Evolutionary conservation across 2,888 invertebrate genomes (phyloP), one percentile per base, ranked within the genome.

Genomic region (Synanthedon andrenaeformis): DNA sequence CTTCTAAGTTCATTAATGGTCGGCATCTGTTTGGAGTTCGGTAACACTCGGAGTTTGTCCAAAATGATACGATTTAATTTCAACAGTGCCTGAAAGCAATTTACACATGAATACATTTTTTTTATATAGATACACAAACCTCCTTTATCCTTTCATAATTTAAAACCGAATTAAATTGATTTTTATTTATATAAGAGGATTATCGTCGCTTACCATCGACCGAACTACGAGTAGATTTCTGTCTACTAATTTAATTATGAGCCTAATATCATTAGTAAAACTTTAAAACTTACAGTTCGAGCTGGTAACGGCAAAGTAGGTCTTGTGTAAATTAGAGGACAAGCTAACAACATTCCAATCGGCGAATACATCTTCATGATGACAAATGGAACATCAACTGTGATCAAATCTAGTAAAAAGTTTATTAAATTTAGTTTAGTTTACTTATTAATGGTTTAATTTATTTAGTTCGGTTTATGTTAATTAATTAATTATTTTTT

Each of bases 221-320:
- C 2, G 10, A 35, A 35, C 35, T 28, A 28, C 28, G 6, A 28
- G 28, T 28, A 28, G 8, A 35, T 10, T 10, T 35, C 3, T 35
- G 35, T 10, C 35, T 35, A 6, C 35, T 35, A 3, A 35, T 35
- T 35, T 35, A 23, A 23, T 23, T 23, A 23, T 23, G 23, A 23
- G 5, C 23, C 23, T 23, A 23, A 23, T 23, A 10, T 35, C 35
- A 35, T 35, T 35, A 10, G 35, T 6, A 49, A 23, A 49, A 49
- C 28, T n/a, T n/a, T 35, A 51, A 51, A 35, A 41, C 41, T 76
- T 62, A 84, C 85, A 42, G 70, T 58, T 65, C 77, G 73, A 11
- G 82, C 63, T 19, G 79, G 82, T 42, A 78, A 51, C 1, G 85
- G 85, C 52, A 85, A 60, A 10, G 78, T 72, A n/a, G 85, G 84